Conservation (phyloP, 2,797 vertebrate genomes). For the Aselliscus stoliczkanus region DNA sequence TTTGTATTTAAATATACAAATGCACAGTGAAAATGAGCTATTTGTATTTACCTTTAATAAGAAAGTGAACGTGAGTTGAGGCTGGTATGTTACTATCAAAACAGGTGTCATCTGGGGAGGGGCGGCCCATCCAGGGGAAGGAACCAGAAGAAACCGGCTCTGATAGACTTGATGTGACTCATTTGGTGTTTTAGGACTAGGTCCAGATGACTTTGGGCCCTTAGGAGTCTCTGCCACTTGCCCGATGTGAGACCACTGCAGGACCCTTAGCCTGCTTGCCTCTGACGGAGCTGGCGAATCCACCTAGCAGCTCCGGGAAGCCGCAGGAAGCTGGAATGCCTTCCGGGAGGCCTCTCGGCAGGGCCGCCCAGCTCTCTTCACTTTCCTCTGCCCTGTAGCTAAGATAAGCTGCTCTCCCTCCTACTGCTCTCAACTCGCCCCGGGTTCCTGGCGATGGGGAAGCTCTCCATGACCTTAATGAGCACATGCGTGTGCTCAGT, state of each 20-base stretch:
- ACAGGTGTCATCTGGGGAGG: rapidly evolving
- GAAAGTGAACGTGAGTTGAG: background rate
- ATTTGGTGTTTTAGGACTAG: background rate
- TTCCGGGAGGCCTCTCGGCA: rapidly evolving
- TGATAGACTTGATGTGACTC: background rate
- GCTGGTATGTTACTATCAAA: background rate
- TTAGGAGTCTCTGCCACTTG: background rate
- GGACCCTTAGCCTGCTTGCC: background rate
- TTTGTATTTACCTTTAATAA: background rate
- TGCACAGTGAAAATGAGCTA: background rate
- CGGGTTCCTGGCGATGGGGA: rapidly evolving
- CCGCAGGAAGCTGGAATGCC: background rate
- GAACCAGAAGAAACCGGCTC: background rate
- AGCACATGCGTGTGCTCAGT: background rate
- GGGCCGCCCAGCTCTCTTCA: rapidly evolving
- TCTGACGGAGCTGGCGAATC: rapidly evolving
- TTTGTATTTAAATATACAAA: background rate
- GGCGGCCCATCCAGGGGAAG: rapidly evolving
- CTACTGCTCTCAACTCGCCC: background rate
- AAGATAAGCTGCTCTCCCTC: background rate
- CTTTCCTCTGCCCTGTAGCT: background rate
- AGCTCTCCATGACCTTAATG: rapidly evolving
- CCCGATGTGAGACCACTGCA: background rate
- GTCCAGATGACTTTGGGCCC: background rate
- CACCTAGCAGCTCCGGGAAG: too few species aligned